phyloP scores from a whole-genome alignment of 2,113 vertebrate species.

The Burhinus bistriatus region DNA sequence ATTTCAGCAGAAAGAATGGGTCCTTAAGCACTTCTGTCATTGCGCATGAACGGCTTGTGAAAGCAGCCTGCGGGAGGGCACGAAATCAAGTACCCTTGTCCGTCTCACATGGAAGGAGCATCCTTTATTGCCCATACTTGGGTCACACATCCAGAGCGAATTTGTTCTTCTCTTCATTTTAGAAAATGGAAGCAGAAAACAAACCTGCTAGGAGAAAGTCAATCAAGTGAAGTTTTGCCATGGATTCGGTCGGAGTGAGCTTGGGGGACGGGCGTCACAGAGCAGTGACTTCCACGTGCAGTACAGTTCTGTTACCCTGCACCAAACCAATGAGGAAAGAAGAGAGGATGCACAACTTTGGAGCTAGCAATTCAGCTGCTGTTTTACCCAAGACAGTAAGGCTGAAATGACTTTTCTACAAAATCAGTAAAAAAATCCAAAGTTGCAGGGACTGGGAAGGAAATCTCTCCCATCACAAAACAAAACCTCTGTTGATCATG shows the following conservation, averaged over 20 bases:
- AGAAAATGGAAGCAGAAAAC: neutral
- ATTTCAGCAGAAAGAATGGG: neutral
- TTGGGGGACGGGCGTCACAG: fast-evolving
- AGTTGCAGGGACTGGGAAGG: neutral
- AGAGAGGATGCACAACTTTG: fast-evolving
- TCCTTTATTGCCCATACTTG: neutral
- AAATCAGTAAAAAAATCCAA: neutral
- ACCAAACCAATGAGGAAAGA: fast-evolving
- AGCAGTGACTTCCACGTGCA: fast-evolving
- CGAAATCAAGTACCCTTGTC: neutral
- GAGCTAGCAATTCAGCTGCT: neutral
- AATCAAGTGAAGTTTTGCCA: neutral
- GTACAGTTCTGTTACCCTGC: neutral
- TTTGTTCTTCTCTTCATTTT: neutral
- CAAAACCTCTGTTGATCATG: fast-evolving
- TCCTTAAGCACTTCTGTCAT: neutral
- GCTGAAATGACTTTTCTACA: neutral
- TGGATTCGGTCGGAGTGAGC: fast-evolving
- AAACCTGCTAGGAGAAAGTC: neutral
- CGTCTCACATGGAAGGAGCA: neutral
- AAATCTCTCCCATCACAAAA: neutral
- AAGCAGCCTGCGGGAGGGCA: neutral
- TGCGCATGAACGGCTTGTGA: neutral
- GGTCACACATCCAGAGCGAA: neutral
- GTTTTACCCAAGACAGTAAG: neutral